A percentile compares a stretch with the other conserved stretches of the same genome.
Conservation (phyloP, 2,797 vertebrate genomes). For the Clangula hyemalis region DNA sequence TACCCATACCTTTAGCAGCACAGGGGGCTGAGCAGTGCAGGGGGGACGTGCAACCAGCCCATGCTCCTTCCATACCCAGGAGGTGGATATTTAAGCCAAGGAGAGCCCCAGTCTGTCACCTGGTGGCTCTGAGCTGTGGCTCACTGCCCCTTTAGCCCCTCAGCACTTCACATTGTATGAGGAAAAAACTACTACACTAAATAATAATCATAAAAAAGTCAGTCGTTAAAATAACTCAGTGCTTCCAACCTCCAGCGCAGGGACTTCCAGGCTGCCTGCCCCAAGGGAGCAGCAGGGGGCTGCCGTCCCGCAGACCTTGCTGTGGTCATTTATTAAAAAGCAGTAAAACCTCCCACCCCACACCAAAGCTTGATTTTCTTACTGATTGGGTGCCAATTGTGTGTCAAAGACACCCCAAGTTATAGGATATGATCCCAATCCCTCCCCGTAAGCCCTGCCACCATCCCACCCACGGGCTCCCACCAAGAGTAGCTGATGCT, state of each 20-base stretch:
- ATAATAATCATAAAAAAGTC: neutral
- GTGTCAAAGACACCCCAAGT: no score
- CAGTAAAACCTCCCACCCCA: neutral
- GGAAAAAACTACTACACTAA: neutral
- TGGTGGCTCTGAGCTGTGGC: neutral
- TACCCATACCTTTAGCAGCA: neutral
- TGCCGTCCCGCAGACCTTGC: neutral
- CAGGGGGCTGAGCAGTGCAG: neutral
- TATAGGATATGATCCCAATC: no score
- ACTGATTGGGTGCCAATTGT: rapidly evolving
- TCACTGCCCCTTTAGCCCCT: neutral
- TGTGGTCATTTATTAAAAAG: neutral
- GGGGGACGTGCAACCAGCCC: neutral
- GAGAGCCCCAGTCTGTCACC: neutral
- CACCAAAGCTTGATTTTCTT: neutral
- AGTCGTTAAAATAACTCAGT: neutral
- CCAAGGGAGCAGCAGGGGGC: neutral
- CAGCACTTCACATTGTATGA: neutral
- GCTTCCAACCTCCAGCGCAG: neutral
- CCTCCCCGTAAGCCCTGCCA: no score
- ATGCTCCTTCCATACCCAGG: neutral
- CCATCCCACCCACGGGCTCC: neutral
- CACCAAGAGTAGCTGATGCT: rapidly evolving
- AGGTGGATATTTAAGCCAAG: neutral
- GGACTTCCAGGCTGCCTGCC: neutral